phyloP scores from a whole-genome alignment of 1,140 invertebrate genomes.

The Sarcophaga peregrina region DNA sequence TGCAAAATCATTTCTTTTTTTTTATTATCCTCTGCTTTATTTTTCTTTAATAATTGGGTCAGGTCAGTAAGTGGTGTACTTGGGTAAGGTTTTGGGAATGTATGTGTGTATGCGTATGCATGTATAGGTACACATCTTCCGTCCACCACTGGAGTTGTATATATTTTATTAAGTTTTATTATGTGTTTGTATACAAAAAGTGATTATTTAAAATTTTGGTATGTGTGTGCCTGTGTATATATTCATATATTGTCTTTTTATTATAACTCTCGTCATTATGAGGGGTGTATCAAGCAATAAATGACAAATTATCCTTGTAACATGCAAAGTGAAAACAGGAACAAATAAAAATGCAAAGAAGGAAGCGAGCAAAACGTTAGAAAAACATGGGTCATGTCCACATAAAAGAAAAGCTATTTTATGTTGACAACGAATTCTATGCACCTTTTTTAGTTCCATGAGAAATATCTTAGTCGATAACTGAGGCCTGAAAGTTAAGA shows the following conservation, averaged over 20 bases:
- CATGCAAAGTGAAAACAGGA: background rate
- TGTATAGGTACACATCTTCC: too few relatives aligned
- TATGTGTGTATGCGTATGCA: background rate
- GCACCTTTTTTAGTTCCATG: too few relatives aligned
- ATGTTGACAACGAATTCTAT: too few relatives aligned
- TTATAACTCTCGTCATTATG: background rate
- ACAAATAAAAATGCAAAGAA: background rate
- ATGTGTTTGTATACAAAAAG: background rate
- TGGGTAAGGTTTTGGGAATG: background rate
- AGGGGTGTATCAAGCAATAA: slow-evolving; percentile 3
- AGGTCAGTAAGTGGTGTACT: background rate
- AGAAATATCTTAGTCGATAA: too few relatives aligned
- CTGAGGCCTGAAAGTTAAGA: too few relatives aligned
- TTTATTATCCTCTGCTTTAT: background rate
- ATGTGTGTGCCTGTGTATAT: background rate
- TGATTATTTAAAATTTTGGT: background rate
- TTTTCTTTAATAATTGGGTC: slow-evolving; percentile 8
- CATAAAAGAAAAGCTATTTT: background rate
- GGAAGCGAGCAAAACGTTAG: background rate
- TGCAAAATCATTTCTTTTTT: background rate
- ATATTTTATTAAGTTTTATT: too few relatives aligned
- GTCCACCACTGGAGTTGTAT: too few relatives aligned
- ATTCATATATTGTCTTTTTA: background rate
- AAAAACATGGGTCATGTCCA: background rate
- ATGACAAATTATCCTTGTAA: slow-evolving; percentile 15